Evolutionary conservation across 2,888 invertebrate genomes (phyloP), one percentile per base, ranked within the genome.

Genomic region (Gnatocerus cornutus): DNA sequence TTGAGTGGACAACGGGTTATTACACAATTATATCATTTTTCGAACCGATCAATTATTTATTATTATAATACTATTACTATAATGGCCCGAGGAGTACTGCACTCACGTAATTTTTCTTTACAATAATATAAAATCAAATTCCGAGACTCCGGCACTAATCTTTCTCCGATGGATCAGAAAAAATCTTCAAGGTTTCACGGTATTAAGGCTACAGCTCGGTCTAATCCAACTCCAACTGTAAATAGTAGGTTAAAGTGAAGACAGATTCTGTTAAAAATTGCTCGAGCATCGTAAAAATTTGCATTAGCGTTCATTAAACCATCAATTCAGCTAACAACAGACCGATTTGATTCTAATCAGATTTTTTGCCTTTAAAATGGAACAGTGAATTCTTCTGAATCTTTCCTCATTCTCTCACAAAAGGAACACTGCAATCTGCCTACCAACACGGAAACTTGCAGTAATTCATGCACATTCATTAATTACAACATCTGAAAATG

Each of bases 201-300:
- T 46, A 46, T 46, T 46, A 46, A 46, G 46, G 46, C 16, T 21
- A 21, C 50, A 30, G 29, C 27, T 21, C 14, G 41, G 10, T 27
- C 46, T 46, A 46, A 46, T 46, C 46, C 46, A 46, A 16, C 7
- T 46, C 46, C 46, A 46, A 46, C 46, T 46, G 46, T 41, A 29
- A 56, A 56, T 56, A 29, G 56, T 56, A 56, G 56, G 56, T 56
- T 56, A 56, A 27, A 56, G 43, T 39, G 43, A 43, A 56, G 56
- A 56, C 56, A 56, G 29, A 12, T 0, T 16, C 46, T 46, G 14
- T 56, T 56, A 29, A 56, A 43, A 43, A 43, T 56, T 56, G 43
- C 56, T 56, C 27, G 43, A 56, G 56, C 56, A 56, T 56, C 41
- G 43, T 43, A 56, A 56, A 56, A 56, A 56, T 56, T 56, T 56